Evolutionary conservation across 2,113 vertebrate genomes (phyloP), one percentile per base, ranked within the genome.

Genomic region (Henicopernis longicauda): DNA sequence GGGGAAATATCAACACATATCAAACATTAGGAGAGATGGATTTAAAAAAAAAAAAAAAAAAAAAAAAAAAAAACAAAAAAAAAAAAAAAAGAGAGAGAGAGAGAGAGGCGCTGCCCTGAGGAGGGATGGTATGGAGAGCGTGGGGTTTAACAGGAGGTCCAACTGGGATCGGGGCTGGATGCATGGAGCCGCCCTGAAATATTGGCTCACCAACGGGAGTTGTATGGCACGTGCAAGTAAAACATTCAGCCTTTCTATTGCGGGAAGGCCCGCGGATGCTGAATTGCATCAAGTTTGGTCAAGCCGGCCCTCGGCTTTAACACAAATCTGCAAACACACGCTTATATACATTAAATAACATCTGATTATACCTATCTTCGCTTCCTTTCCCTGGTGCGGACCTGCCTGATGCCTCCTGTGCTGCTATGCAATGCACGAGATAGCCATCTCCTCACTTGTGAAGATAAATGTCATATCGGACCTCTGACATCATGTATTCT

Each of bases 401-500:
- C n/a, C 65, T 36, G 70, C 55, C 4, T 9, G 58, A 45, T 23
- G 80, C 90, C 67, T 95, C 81, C 55, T 8, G 2, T 81, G 90
- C 94, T 72, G 82, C 91, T n/a, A 83, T 78, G 84, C 50, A 58
- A 82, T 10, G 72, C 80, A 57, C 9, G 13, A 89, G 76, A 85
- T 50, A 87, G 59, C 90, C 16, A 6, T 94, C 82, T 92, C 91
- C 95, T 93, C 89, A 73, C 94, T 95, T 80, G 94, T 42, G 95
- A 95, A 94, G 95, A 96, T 96, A 96, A 97, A 97, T 97, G 91
- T 95, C 93, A 90, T 82, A 90, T 86, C n/a, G 25, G 93, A 95
- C 90, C 95, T 95, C 91, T 96, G 92, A 97, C 93, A 97, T 97
- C 93, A 97, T 94, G 92, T 96, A 84, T 97, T 94, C 91, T 93